Percentiles rank a stretch among this genome's conserved stretches.
These are phyloP conservation scores for Lutjanus campechanus DNA, from an alignment of 2,797 vertebrate genomes.

Conservation along the genomic window DNA sequence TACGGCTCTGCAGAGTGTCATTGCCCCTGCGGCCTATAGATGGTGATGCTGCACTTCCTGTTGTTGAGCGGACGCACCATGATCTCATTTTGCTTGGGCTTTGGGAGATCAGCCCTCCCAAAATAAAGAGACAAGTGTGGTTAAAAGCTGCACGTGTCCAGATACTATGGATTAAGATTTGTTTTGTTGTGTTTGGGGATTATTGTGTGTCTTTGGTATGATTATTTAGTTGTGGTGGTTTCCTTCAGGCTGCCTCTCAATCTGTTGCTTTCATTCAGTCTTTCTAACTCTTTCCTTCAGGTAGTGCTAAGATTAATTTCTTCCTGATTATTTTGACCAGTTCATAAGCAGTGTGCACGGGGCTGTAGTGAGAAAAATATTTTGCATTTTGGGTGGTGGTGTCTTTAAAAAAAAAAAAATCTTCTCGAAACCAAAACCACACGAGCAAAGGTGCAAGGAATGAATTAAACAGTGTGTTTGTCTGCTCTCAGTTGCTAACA, in stretches of 20 bases:
- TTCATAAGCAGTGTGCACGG: neutral
- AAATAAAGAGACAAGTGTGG: conserved; percentile 52
- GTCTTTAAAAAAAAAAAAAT: neutral
- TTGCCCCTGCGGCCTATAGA: conserved; percentile 68
- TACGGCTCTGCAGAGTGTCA: conserved; percentile 25
- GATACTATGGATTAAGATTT: conserved; percentile 53
- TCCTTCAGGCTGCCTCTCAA: conserved; percentile 27
- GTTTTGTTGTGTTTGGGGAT: conserved; percentile 54
- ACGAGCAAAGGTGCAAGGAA: neutral
- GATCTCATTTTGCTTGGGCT: conserved; percentile 13
- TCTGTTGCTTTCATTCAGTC: conserved; percentile 15
- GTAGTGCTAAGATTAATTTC: conserved; percentile 5
- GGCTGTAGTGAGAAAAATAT: neutral
- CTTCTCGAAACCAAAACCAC: neutral
- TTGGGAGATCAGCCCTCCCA: conserved; percentile 34
- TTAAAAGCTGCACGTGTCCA: conserved; percentile 54
- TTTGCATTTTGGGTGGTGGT: neutral
- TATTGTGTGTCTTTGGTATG: conserved; percentile 39
- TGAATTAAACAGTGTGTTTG: neutral
- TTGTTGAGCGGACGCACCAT: neutral
- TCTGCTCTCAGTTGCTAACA: neutral
- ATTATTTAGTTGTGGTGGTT: conserved; percentile 31
- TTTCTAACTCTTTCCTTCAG: conserved; percentile 3
- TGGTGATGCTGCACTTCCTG: conserved; percentile 79
- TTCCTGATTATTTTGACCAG: conserved; percentile 7